A percentile compares a stretch with the other conserved stretches of the same genome.
phyloP scores from a whole-genome alignment of 2,888 invertebrate species.

The Nineta flava region DNA sequence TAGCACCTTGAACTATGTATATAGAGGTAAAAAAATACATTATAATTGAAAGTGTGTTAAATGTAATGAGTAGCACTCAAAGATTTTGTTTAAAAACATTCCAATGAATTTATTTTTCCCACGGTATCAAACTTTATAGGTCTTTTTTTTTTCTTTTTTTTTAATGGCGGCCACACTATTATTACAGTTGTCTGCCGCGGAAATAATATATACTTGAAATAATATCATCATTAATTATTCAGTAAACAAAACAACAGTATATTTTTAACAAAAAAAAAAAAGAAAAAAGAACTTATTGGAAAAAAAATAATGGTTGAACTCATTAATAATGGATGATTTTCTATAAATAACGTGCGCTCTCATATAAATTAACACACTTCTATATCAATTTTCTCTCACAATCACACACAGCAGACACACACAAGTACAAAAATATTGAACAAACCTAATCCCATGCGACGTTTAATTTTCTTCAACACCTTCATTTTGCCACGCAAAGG shows the following conservation, averaged over 20 bases:
- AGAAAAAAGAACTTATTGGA: too few relatives aligned
- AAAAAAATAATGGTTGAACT: too few relatives aligned
- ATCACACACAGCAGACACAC: too few relatives aligned
- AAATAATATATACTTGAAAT: conserved; percentile 13
- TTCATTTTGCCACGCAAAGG: conserved; percentile 61
- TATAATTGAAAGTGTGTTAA: conserved; percentile 3
- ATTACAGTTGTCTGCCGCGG: neutral
- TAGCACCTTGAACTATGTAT: too few relatives aligned
- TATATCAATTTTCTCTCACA: too few relatives aligned
- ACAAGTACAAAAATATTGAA: conserved; percentile 16
- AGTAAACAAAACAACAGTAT: neutral
- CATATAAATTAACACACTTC: too few relatives aligned
- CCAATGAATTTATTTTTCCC: conserved; percentile 15
- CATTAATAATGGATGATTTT: too few relatives aligned
- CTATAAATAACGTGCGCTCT: too few relatives aligned
- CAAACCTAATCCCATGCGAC: conserved; percentile 77
- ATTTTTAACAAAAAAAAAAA: neutral
- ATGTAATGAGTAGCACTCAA: neutral
- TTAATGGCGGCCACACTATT: neutral
- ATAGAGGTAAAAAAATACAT: too few relatives aligned
- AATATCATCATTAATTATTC: neutral
- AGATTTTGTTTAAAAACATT: conserved; percentile 1
- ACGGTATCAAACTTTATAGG: conserved; percentile 10
- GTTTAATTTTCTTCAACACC: conserved; percentile 77
- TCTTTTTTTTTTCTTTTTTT: neutral